Percentiles rank a stretch among this genome's conserved stretches.
phyloP scores from a whole-genome alignment of 2,888 invertebrate species.

The Lymantria dispar region DNA sequence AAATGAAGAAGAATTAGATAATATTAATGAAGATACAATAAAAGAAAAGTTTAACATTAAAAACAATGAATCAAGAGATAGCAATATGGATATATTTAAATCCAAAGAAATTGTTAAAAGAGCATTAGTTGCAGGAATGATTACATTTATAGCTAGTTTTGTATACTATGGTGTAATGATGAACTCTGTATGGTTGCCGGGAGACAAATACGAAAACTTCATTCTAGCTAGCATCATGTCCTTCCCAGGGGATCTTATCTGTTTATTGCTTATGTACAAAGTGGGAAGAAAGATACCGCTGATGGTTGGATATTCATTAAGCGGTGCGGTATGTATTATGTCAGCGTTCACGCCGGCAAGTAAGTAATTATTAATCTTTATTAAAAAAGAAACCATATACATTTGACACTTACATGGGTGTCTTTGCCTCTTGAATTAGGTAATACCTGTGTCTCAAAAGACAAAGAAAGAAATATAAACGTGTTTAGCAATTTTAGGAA shows the following conservation, averaged over 20 bases:
- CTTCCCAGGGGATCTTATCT: conserved; percentile 63
- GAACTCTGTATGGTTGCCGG: conserved; percentile 65
- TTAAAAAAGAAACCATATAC: no score
- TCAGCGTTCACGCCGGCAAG: conserved; percentile 51
- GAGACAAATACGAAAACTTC: conserved; percentile 65
- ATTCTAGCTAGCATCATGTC: conserved; percentile 62
- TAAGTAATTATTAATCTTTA: no score
- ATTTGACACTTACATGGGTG: no score
- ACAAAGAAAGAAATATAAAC: no score
- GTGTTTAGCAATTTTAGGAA: no score
- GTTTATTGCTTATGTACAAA: conserved; percentile 61
- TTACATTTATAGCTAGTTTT: conserved; percentile 57
- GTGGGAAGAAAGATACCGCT: conserved; percentile 59
- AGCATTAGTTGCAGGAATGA: conserved; percentile 41
- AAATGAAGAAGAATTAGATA: conserved; percentile 43
- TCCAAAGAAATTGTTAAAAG: conserved; percentile 57
- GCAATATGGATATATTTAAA: conserved; percentile 44
- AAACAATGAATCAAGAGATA: conserved; percentile 47
- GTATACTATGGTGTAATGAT: conserved; percentile 67
- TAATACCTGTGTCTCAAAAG: no score
- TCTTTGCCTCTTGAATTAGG: no score
- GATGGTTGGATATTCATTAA: conserved; percentile 47
- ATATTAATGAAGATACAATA: conserved; percentile 42
- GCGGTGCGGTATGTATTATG: conserved; percentile 52
- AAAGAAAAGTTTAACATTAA: conserved; percentile 55